Evolutionary conservation across 2,113 vertebrate species (phyloP).

Genomic region (Rhegmatorhina hoffmannsi): DNA sequence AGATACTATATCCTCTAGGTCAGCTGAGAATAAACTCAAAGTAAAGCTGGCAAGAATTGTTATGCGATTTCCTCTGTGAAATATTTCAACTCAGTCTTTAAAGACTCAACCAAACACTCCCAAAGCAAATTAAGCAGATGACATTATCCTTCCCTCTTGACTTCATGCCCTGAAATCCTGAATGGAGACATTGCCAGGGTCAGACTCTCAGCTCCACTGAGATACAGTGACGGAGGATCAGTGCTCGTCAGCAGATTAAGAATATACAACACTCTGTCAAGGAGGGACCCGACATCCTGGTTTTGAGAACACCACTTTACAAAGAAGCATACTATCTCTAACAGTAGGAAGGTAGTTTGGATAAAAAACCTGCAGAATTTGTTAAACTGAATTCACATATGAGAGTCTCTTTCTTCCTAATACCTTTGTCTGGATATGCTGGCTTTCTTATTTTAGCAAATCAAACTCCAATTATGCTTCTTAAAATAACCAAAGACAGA

Average conservation of each 20-base stretch:
- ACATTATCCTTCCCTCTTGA: conserved; percentile 35
- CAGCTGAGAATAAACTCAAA: conserved; percentile 19
- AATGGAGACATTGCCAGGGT: not conserved
- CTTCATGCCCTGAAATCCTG: not conserved
- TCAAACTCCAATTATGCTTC: not conserved
- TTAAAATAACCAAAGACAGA: conserved; percentile 23
- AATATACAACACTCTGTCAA: not conserved
- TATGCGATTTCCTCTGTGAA: conserved; percentile 18
- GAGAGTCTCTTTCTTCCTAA: not conserved
- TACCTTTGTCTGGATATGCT: not conserved
- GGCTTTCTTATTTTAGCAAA: not conserved
- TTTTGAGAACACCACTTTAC: not conserved
- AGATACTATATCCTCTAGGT: not conserved
- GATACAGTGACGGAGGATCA: not conserved
- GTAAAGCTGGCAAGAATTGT: conserved; percentile 6
- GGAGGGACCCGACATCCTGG: not conserved
- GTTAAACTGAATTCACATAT: not conserved
- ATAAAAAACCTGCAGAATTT: not conserved
- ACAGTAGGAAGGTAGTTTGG: not conserved
- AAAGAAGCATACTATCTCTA: not conserved
- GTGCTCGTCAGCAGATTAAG: not conserved
- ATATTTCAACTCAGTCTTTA: conserved; percentile 16
- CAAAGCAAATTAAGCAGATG: conserved; percentile 25
- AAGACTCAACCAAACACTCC: conserved; percentile 36
- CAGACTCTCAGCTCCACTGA: conserved; percentile 1